Base-by-base conservation (phyloP, 37 sponge, comb jelly and placozoan species). In the Trichoplax adhaerens region DNA sequence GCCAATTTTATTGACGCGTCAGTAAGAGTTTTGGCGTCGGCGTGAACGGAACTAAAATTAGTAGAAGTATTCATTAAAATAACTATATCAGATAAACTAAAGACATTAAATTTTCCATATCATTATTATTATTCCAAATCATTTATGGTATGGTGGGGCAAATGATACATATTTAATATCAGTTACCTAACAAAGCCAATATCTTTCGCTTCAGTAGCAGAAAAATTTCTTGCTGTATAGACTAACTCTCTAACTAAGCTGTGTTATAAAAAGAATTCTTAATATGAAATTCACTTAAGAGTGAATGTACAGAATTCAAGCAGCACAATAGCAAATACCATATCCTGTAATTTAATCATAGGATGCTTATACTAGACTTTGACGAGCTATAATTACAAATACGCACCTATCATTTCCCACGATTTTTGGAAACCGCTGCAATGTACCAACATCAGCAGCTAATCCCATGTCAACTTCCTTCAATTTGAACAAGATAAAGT, bases 401-500 rank as follows among this genome's bases (percentile, higher is more conserved):
- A 76, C 75, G 1, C 49, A 81, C 78, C 86, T 88, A 64, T 81
- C 77, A 51, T 85, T 87, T 0, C 97, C 97, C 3, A 91, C 82
- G 5, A 90, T 70, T 69, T 90, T 91, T 2, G 91, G 91, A 54
- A 95, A 78, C 58, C 97, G 68, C 80, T 95, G 97, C n/a, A 95
- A 67, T 1, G 91, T 91, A 8, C 97, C 97, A 47, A 95, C 81
- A 65, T 95, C 97, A 3, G 97, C 97, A 2, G 80, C 85, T 49
- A 95, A 52, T 5, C 97, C 97, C 7, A 95, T 63, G 57, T 90
- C 97, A 4, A 95, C 86, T 68, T 95, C 97, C 82, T 85, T 7
- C 6, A 47, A 12, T 47, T 29, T 29, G 29, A 29, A 29, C 29
- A 29, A 29, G 29, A 29, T 29, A 29, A 29, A 29, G 29, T 29